Percentiles rank a stretch among this genome's conserved stretches.
phyloP scores from a whole-genome alignment of 2,888 invertebrate species.

The Escarpia spicata region DNA sequence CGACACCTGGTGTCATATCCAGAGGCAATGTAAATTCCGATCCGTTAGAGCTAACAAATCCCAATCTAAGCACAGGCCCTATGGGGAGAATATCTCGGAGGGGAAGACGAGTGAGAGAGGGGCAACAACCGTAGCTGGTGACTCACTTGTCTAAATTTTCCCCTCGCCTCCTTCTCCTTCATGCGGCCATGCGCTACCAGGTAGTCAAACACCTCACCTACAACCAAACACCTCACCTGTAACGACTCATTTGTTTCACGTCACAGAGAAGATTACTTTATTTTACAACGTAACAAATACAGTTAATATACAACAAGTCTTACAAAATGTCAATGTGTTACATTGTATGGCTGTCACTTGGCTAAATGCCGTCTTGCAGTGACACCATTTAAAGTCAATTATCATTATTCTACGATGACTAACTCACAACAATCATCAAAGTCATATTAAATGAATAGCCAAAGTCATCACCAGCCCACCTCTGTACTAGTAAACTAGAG shows the following conservation, averaged over 20 bases:
- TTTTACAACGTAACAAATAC: too few relatives aligned
- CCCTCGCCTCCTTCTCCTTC: slow-evolving; percentile 89
- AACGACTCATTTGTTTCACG: neutral
- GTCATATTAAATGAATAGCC: too few relatives aligned
- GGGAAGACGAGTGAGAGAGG: neutral
- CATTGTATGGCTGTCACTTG: too few relatives aligned
- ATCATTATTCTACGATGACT: too few relatives aligned
- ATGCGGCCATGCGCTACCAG: slow-evolving; percentile 84
- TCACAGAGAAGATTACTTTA: neutral
- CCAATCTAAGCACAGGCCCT: neutral
- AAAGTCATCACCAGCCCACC: too few relatives aligned
- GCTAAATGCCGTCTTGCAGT: too few relatives aligned
- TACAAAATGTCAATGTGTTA: too few relatives aligned
- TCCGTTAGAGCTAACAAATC: neutral
- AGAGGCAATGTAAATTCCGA: neutral
- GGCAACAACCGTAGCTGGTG: neutral
- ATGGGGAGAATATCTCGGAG: neutral
- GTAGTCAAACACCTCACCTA: slow-evolving; percentile 96
- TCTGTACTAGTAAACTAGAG: too few relatives aligned
- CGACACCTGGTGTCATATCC: slow-evolving; percentile 10
- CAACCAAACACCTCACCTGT: slow-evolving; percentile 32
- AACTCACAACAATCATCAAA: too few relatives aligned
- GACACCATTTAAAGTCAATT: too few relatives aligned
- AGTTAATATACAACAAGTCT: too few relatives aligned
- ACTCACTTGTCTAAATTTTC: slow-evolving; percentile 85